phyloP scores from a whole-genome alignment of 1,140 invertebrate species.

The Cyrtorhinus lividipennis region DNA sequence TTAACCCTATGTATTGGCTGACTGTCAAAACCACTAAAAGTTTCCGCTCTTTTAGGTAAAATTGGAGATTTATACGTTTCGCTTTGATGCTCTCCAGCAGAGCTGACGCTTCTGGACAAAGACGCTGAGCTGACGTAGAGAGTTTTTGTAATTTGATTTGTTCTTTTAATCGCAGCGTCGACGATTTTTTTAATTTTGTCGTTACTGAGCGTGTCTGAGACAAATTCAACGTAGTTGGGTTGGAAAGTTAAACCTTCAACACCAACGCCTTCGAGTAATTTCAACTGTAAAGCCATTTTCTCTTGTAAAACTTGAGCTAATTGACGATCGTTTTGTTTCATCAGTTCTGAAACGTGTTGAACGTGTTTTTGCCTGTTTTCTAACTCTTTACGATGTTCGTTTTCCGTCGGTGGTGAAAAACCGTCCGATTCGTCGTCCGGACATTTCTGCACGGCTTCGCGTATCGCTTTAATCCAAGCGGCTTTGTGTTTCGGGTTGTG shows the following conservation, averaged over 20 bases:
- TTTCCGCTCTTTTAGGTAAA: slow-evolving; percentile 78
- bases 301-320: slow-evolving; percentile 72
- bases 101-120: slow-evolving; percentile 75
- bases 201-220: slow-evolving; percentile 42
- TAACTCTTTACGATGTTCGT: slow-evolving; percentile 52
- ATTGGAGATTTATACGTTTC: slow-evolving; percentile 64
- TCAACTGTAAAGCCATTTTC: slow-evolving; percentile 68
- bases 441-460: slow-evolving; percentile 26
- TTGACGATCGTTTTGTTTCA: slow-evolving; percentile 73
- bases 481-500: slow-evolving; percentile 75
- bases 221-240: slow-evolving; percentile 41
- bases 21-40: slow-evolving; percentile 85
- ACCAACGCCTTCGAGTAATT: slow-evolving; percentile 43
- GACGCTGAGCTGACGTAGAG: slow-evolving; percentile 53
- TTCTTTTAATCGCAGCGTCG: slow-evolving; percentile 48
- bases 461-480: slow-evolving; percentile 72
- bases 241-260: slow-evolving; percentile 34
- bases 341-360: slow-evolving; percentile 40
- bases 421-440: slow-evolving; percentile 34
- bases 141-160: slow-evolving; percentile 54
- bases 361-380: slow-evolving; percentile 57
- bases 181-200: slow-evolving; percentile 51
- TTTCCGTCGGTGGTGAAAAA: slow-evolving; percentile 38
- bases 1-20: background rate
- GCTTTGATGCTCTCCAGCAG: slow-evolving; percentile 80